phyloP scores from a whole-genome alignment of 2,797 vertebrate species.

The Odontamblyopus lacepedii region DNA sequence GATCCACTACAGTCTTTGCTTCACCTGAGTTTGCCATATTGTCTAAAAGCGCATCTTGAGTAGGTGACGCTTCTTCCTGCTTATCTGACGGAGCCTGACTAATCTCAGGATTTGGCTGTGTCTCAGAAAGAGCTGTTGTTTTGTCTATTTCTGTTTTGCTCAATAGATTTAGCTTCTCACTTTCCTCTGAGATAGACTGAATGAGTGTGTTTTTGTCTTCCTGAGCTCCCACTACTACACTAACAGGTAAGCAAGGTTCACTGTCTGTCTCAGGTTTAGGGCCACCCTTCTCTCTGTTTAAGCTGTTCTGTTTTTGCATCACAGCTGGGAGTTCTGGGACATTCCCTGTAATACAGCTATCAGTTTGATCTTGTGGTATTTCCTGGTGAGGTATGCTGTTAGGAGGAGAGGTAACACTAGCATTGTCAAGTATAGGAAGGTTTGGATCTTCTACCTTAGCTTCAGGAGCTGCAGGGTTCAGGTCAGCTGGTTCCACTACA shows the following conservation, averaged over 20 bases:
- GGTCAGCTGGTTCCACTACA: conserved; percentile 68
- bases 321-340: conserved; percentile 14
- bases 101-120: conserved; percentile 36
- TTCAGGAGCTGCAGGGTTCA: conserved; percentile 53
- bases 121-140: conserved; percentile 26
- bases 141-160: conserved; percentile 45
- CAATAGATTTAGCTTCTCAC: conserved; percentile 38
- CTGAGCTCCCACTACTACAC: conserved; percentile 34
- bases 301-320: conserved; percentile 34
- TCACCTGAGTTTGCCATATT: conserved; percentile 33
- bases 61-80: conserved; percentile 35
- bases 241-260: conserved; percentile 30
- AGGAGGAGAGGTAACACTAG: conserved; percentile 26
- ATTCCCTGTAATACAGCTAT: conserved; percentile 36
- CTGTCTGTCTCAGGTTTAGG: conserved; percentile 19
- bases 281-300: conserved; percentile 23
- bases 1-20: conserved; percentile 18
- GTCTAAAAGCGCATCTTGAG: conserved; percentile 37
- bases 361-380: conserved; percentile 31
- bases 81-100: conserved; percentile 32
- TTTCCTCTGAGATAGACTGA: conserved; percentile 27
- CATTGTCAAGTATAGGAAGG: conserved; percentile 32
- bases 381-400: conserved; percentile 28
- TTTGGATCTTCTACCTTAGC: conserved; percentile 58
- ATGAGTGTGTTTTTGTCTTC: conserved; percentile 37